Evolutionary conservation across 2,113 vertebrate species (phyloP).

Genomic region (Apodemus sylvaticus): DNA sequence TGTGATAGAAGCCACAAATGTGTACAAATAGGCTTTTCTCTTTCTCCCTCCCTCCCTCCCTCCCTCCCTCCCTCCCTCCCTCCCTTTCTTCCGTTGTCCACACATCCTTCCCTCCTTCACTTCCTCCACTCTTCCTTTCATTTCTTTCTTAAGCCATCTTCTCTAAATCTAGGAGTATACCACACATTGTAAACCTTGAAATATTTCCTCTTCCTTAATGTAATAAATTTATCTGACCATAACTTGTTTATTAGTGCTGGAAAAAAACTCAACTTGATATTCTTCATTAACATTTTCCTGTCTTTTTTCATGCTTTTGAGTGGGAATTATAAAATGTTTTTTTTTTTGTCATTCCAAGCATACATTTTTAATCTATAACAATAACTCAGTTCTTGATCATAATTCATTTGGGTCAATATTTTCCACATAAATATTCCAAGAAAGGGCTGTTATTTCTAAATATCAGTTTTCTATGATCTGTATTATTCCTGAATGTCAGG

Average conservation of each 20-base stretch:
- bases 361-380: constrained; percentile 69
- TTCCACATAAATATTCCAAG: constrained; percentile 46
- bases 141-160: no score
- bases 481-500: constrained; percentile 74
- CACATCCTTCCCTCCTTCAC: no score
- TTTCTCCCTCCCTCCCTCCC: not conserved
- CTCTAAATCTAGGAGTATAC: not conserved
- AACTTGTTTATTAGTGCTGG: constrained; percentile 34
- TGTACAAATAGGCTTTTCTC: not conserved
- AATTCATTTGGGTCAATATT: constrained; percentile 64
- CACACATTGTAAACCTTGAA: not conserved
- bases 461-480: constrained; percentile 70
- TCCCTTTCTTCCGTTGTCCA: no score
- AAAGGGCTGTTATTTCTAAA: constrained; percentile 69
- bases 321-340: constrained; percentile 41
- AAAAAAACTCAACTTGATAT: not conserved
- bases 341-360: constrained; percentile 48
- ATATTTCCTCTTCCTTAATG: constrained; percentile 22
- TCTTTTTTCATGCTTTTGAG: constrained; percentile 73
- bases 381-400: constrained; percentile 72
- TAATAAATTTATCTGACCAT: not conserved
- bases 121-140: no score
- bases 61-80: no score
- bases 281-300: constrained; percentile 29
- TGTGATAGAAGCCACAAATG: not conserved